Conservation (phyloP, 2,888 invertebrate species). For the Lasioglossum vierecki region DNA sequence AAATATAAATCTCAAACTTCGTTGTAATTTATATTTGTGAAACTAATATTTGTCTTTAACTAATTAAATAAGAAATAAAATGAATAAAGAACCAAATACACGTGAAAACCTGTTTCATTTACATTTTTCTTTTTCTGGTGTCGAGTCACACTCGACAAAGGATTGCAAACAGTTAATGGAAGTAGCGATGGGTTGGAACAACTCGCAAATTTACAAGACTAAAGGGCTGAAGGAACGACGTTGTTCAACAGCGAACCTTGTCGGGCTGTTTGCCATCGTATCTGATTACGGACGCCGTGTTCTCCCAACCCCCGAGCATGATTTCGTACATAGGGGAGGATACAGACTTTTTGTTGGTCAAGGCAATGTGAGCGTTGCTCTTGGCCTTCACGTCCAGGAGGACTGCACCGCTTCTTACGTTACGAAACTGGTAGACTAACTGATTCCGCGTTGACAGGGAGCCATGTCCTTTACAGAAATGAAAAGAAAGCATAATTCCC, state of each 20-base stretch:
- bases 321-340: slow-evolving; percentile 88
- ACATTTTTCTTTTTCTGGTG: no score
- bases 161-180: background rate
- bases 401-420: slow-evolving; percentile 85
- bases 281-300: slow-evolving; percentile 88
- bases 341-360: slow-evolving; percentile 86
- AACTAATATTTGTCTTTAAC: no score
- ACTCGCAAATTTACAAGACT: background rate
- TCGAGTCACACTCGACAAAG: no score
- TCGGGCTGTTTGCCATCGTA: slow-evolving; percentile 87
- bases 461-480: slow-evolving; percentile 54
- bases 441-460: slow-evolving; percentile 85
- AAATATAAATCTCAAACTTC: no score
- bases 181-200: background rate
- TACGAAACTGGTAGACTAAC: slow-evolving; percentile 87
- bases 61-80: no score
- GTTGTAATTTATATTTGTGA: no score
- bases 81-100: no score
- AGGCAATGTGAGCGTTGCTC: slow-evolving; percentile 88
- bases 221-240: slow-evolving; percentile 8
- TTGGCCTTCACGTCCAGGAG: slow-evolving; percentile 87
- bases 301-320: slow-evolving; percentile 89
- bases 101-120: no score
- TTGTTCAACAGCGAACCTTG: slow-evolving; percentile 84
- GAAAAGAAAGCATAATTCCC: slow-evolving; percentile 11